A percentile compares a stretch with the other conserved stretches of the same genome.
phyloP scores from a whole-genome alignment of 1,140 invertebrate genomes.

The Dendrolimus punctatus region DNA sequence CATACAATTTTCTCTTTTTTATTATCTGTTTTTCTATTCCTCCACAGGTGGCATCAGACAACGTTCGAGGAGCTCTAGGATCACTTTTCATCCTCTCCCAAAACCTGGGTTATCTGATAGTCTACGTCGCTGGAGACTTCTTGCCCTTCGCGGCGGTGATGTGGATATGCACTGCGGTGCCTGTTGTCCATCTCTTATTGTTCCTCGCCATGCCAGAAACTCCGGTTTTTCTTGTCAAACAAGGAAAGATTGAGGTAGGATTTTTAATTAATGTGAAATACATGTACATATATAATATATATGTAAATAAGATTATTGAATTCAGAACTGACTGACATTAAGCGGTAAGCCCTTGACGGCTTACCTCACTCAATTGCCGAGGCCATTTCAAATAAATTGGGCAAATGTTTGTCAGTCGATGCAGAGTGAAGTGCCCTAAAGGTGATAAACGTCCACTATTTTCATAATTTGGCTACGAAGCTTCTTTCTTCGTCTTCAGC shows the following conservation, averaged over 20 bases:
- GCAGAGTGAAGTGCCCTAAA: too few species aligned
- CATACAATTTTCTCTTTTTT: background rate
- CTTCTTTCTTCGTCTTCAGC: too few species aligned
- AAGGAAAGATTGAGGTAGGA: conserved; percentile 59
- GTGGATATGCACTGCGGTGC: conserved; percentile 62
- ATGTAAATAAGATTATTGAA: background rate
- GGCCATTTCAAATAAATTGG: too few species aligned
- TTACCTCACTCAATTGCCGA: too few species aligned
- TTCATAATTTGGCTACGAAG: too few species aligned
- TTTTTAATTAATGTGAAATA: background rate
- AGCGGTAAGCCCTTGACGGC: too few species aligned
- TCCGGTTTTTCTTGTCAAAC: conserved; percentile 65
- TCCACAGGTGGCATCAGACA: conserved; percentile 50
- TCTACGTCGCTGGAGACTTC: conserved; percentile 66
- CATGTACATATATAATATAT: background rate
- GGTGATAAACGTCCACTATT: too few species aligned
- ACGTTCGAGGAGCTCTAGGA: conserved; percentile 65
- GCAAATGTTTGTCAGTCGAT: too few species aligned
- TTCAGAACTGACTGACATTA: too few species aligned
- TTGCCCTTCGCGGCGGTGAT: conserved; percentile 58
- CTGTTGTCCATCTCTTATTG: conserved; percentile 52
- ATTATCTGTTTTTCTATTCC: background rate
- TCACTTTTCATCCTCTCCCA: conserved; percentile 68
- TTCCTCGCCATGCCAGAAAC: conserved; percentile 72
- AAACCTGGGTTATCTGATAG: conserved; percentile 68